These are phyloP conservation scores for Cavia porcellus DNA, from an alignment of 2,113 vertebrate genomes.

Conservation along the genomic window DNA sequence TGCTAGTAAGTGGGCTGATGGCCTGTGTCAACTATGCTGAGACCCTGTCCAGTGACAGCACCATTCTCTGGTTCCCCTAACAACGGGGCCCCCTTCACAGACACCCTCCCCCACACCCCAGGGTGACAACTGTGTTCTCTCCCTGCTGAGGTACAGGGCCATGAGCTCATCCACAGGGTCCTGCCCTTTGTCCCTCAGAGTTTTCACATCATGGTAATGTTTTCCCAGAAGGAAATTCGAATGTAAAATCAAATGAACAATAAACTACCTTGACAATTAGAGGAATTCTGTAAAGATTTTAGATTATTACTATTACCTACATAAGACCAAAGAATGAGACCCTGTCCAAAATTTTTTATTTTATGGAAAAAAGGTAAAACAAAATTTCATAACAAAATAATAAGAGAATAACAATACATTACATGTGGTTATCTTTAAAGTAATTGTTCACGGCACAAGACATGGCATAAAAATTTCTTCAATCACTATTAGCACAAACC, in stretches of 20 bases:
- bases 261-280: neutral
- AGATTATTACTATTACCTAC: conserved; percentile 7
- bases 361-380: too few species aligned
- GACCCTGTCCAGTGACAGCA: neutral
- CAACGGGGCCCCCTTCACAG: neutral
- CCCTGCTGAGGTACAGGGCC: too few species aligned
- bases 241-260: conserved; percentile 43
- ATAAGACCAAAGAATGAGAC: neutral
- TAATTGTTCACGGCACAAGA: too few species aligned
- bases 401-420: too few species aligned
- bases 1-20: neutral
- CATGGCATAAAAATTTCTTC: too few species aligned
- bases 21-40: conserved; percentile 1
- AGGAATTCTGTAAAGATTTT: conserved; percentile 23
- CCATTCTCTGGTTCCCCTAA: neutral
- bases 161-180: neutral
- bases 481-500: too few species aligned
- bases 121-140: neutral
- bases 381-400: too few species aligned
- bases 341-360: neutral
- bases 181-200: neutral
- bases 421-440: too few species aligned
- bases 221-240: neutral
- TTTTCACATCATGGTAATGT: neutral
- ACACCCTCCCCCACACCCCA: accelerated